Evolutionary conservation across 2,113 vertebrate genomes (phyloP), one percentile per base, ranked within the genome.

Genomic region (Strix uralensis): DNA sequence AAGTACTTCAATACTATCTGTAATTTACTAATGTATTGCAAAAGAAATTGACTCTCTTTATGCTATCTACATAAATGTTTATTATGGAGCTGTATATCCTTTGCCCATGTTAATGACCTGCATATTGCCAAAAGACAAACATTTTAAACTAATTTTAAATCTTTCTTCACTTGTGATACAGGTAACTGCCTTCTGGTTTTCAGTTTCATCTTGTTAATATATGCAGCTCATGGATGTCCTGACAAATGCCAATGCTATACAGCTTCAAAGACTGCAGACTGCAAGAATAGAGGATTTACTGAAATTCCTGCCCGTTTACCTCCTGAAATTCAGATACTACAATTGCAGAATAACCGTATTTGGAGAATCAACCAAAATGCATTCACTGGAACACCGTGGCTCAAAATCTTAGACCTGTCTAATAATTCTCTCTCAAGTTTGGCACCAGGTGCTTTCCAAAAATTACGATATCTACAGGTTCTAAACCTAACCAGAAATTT

Each of bases 371-470:
- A 98, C 65, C 98, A 98, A 38, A 98, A 98, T 46, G 98, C 98
- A 25, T 99, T 99, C 96, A 96, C 96, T 70, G 98, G 98, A 54
- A 98, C 98, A 17, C 98, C 99, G 0, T 49, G 97, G 17, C 98
- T 99, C 42, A 98, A 97, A 55, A 98, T 98, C 94, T 96, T 99
- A 54, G 98, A 99, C 94, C 96, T 99, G 92, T 98, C 99, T 10
- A 99, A 99, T 92, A 99, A 99, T 97, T 99, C 99, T 10, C 98
- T 99, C 92, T 98, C 99, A 55, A 97, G 92, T 15, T 86, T 99
- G 94, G 98, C 98, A 25, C 98, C 98, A 1, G 98, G 98, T 44
- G 98, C 98, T 84, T 98, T 99, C 86, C 97, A 98, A 55, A 99
- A 98, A 71, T 97, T 99, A 80, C 96, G 95, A 20, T 97, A 97